Percentiles rank a stretch among this genome's conserved stretches.
phyloP scores from a whole-genome alignment of 2,888 invertebrate species.

The Cepaea hortensis region DNA sequence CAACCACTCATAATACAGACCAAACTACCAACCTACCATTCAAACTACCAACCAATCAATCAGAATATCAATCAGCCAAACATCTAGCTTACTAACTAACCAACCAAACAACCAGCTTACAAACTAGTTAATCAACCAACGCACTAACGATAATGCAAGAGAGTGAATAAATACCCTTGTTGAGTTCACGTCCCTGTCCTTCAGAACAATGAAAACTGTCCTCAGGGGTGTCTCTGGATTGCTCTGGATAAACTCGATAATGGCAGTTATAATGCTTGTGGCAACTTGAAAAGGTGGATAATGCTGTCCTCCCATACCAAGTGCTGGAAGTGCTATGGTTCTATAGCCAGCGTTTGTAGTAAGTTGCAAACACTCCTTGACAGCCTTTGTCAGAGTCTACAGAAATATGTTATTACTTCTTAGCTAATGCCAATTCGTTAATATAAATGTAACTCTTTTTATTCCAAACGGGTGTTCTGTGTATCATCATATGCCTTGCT shows the following conservation, averaged over 20 bases:
- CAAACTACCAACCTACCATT: too few species aligned
- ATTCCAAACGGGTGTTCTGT: background rate
- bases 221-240: background rate
- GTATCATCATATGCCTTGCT: background rate
- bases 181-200: slow-evolving; percentile 3
- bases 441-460: background rate
- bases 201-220: slow-evolving; percentile 2
- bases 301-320: slow-evolving; percentile 31
- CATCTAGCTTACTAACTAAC: too few species aligned
- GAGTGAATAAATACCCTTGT: background rate
- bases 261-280: background rate
- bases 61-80: too few species aligned
- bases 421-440: background rate
- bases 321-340: slow-evolving; percentile 22
- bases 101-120: background rate
- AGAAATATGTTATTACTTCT: background rate
- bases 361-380: background rate
- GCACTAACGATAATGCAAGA: background rate
- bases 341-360: background rate
- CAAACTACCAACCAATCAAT: too few species aligned
- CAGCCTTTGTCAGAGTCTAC: background rate
- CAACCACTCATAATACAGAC: too few species aligned
- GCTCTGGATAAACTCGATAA: background rate
- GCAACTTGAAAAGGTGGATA: slow-evolving; percentile 11
- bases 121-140: background rate